Evolutionary conservation across 2,797 vertebrate species (phyloP).

Genomic region (Mormyrops boulengeri): DNA sequence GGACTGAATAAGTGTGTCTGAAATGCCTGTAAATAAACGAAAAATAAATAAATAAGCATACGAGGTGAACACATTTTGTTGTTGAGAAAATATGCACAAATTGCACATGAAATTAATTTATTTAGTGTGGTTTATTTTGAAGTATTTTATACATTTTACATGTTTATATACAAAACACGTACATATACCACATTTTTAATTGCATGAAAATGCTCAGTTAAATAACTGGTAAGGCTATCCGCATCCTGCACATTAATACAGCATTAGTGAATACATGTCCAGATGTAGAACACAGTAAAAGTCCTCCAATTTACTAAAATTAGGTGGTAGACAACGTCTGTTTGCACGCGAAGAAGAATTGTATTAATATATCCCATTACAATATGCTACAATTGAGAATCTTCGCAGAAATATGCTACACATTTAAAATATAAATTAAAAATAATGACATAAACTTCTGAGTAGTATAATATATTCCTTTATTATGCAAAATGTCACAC

Average conservation of each 20-base stretch:
- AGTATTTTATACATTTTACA: background rate
- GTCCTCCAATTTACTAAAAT: background rate
- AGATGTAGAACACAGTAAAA: background rate
- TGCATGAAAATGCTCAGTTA: background rate
- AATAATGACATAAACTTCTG: background rate
- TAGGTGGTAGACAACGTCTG: background rate
- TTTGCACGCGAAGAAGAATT: background rate
- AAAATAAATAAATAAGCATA: background rate
- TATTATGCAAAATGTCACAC: background rate
- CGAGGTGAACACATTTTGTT: background rate
- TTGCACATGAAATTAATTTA: background rate
- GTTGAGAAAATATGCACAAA: background rate
- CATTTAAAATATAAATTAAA: background rate
- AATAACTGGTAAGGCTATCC: background rate
- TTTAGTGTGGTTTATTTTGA: background rate
- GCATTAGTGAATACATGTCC: background rate
- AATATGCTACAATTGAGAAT: background rate
- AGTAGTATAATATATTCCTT: background rate
- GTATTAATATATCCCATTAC: background rate
- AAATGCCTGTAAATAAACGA: background rate
- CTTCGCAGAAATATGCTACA: background rate
- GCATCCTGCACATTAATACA: background rate
- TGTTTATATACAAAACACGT: background rate
- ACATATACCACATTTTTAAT: background rate
- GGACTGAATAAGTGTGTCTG: background rate